A percentile compares a stretch with the other conserved stretches of the same genome.
These are phyloP conservation scores for Cygnus atratus DNA, from an alignment of 2,113 vertebrate species.

Conservation along the genomic window DNA sequence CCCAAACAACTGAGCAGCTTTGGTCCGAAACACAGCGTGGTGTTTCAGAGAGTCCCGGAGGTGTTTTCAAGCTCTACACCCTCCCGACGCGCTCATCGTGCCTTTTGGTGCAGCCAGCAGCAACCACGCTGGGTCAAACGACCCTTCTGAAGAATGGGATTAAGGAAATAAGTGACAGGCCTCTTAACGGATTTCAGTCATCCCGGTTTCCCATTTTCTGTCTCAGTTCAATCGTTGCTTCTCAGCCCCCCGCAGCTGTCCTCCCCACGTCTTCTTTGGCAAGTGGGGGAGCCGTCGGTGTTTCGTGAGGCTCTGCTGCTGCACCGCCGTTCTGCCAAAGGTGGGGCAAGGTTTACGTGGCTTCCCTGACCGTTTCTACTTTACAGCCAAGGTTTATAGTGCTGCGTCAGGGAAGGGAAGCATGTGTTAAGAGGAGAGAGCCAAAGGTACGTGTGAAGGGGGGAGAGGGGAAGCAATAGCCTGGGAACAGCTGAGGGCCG, in stretches of 20 bases:
- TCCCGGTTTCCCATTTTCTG: not conserved
- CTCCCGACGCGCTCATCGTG: not conserved
- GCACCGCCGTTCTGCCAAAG: not conserved
- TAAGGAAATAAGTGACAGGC: constrained; percentile 16
- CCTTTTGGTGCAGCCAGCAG: not conserved
- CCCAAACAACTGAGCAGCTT: not conserved
- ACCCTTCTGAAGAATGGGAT: constrained; percentile 9
- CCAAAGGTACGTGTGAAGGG: not conserved
- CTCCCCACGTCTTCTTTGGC: constrained; percentile 39
- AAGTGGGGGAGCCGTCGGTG: not conserved
- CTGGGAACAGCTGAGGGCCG: not conserved
- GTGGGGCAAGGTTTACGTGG: constrained; percentile 33
- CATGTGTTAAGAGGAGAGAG: not conserved
- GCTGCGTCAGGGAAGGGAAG: constrained; percentile 40
- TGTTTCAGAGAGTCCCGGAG: not conserved
- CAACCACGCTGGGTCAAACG: not conserved
- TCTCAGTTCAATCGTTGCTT: constrained; percentile 3
- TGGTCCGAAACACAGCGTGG: not conserved
- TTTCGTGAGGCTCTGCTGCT: constrained; percentile 34
- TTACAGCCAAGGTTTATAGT: constrained; percentile 25
- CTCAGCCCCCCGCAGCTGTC: not conserved
- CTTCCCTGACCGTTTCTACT: constrained; percentile 24
- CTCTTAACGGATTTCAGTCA: constrained; percentile 28
- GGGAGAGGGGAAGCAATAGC: not conserved
- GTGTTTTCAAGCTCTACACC: not conserved